These are phyloP conservation scores for Ageneiosus marmoratus DNA, from an alignment of 2,113 vertebrate species.

Conservation along the genomic window DNA sequence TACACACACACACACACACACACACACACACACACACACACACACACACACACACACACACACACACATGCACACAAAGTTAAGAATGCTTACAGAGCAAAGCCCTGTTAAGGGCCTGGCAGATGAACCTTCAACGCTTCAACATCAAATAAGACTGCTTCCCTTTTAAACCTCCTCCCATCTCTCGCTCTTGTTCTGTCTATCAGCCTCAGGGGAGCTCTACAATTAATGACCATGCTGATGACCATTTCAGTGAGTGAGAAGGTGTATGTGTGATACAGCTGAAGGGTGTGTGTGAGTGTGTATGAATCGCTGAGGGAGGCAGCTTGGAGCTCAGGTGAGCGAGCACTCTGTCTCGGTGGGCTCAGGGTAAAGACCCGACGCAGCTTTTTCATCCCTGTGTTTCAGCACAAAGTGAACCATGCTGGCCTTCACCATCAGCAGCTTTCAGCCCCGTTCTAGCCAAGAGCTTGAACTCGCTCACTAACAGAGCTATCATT, in stretches of 20 bases:
- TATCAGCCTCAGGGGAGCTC: slow-evolving; percentile 54
- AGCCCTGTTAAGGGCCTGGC: slow-evolving; percentile 42
- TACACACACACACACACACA: slow-evolving; percentile 34
- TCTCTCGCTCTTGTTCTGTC: slow-evolving; percentile 42
- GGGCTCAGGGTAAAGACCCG: slow-evolving; percentile 56
- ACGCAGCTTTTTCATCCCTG: slow-evolving; percentile 72
- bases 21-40: slow-evolving; percentile 29
- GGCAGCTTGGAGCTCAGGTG: slow-evolving; percentile 54
- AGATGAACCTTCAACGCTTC: slow-evolving; percentile 55
- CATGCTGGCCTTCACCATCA: slow-evolving; percentile 68
- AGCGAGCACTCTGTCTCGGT: slow-evolving; percentile 37
- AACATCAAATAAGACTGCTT: slow-evolving; percentile 43
- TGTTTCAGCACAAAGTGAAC: slow-evolving; percentile 72
- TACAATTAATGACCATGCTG: slow-evolving; percentile 70
- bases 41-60: slow-evolving; percentile 25
- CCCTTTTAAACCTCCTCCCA: slow-evolving; percentile 29
- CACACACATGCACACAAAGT: slow-evolving; percentile 38
- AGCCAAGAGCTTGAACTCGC: slow-evolving; percentile 25
- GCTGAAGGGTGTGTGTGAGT: slow-evolving; percentile 44
- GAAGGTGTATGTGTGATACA: slow-evolving; percentile 39
- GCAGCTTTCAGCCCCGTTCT: slow-evolving; percentile 65
- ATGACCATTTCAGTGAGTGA: slow-evolving; percentile 61
- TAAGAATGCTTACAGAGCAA: slow-evolving; percentile 59
- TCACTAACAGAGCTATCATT: not conserved
- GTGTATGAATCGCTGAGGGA: slow-evolving; percentile 58